Conservation (phyloP, 2,888 invertebrate species). For the Hetaerina titia region DNA sequence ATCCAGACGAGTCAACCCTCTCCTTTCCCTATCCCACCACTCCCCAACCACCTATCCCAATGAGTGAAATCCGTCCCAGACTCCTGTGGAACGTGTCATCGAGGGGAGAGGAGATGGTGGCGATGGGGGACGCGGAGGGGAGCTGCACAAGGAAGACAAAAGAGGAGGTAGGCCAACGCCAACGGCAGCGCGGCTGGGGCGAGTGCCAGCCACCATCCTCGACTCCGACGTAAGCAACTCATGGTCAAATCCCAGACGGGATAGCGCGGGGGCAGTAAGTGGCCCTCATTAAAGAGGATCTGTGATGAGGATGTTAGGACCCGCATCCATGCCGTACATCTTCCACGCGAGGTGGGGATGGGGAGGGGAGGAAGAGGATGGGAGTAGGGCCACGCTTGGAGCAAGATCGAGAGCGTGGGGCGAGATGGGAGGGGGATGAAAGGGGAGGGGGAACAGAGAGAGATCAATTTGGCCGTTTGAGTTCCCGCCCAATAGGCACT, state of each 20-base stretch:
- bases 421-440: neutral
- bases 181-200: neutral
- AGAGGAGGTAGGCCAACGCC: neutral
- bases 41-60: too few relatives aligned
- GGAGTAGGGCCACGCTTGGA: neutral
- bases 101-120: neutral
- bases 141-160: neutral
- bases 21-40: too few relatives aligned
- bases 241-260: conserved; percentile 51
- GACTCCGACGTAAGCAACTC: conserved; percentile 42
- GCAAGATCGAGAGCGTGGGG: neutral
- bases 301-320: conserved; percentile 62
- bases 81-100: neutral
- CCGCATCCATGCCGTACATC: conserved; percentile 45
- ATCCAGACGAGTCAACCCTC: too few relatives aligned
- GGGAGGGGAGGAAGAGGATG: neutral
- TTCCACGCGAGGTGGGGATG: neutral
- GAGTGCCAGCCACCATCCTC: neutral
- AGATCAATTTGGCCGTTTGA: neutral
- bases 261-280: conserved; percentile 23
- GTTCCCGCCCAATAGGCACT: too few relatives aligned
- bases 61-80: neutral
- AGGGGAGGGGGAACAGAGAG: neutral
- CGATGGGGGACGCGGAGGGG: neutral
- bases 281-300: conserved; percentile 33